phyloP scores from a whole-genome alignment of 30 jellyfish, hydroid and myxozoan genomes.

The Cassiopea andromeda region DNA sequence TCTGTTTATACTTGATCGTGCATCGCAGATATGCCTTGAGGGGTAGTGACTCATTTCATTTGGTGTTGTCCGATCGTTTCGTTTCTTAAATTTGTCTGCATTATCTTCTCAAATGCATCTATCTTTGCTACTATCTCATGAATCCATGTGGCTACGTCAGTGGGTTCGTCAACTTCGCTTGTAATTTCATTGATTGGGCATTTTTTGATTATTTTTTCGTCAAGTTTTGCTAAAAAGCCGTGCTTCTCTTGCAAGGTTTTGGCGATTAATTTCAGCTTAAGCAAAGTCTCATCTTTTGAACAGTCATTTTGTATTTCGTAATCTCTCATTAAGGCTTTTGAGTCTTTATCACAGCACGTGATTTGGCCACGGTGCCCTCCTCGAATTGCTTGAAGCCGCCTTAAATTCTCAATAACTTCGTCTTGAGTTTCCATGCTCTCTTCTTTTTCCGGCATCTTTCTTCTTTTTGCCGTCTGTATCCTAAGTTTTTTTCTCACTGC shows the following conservation, averaged over 20 bases:
- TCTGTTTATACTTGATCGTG: no score
- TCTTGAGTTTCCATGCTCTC: background rate
- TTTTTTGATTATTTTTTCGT: background rate
- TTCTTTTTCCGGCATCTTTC: background rate
- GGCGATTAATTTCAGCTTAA: background rate
- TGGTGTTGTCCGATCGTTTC: no score
- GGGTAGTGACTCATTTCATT: no score
- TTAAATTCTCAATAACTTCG: background rate
- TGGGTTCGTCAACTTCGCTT: background rate
- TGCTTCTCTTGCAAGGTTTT: background rate
- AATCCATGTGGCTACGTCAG: background rate
- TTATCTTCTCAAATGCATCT: background rate
- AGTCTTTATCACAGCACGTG: background rate
- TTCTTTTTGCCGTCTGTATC: background rate
- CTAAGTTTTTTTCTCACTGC: background rate
- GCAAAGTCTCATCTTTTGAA: background rate
- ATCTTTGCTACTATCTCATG: background rate
- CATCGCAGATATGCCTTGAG: no score
- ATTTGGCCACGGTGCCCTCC: background rate
- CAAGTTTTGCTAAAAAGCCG: background rate
- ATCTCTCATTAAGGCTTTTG: background rate
- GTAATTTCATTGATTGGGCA: background rate
- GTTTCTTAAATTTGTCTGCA: no score
- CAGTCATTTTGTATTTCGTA: background rate
- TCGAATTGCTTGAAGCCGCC: background rate